Conservation (phyloP, 2,113 vertebrate species). For the Pollimyrus isidori region DNA sequence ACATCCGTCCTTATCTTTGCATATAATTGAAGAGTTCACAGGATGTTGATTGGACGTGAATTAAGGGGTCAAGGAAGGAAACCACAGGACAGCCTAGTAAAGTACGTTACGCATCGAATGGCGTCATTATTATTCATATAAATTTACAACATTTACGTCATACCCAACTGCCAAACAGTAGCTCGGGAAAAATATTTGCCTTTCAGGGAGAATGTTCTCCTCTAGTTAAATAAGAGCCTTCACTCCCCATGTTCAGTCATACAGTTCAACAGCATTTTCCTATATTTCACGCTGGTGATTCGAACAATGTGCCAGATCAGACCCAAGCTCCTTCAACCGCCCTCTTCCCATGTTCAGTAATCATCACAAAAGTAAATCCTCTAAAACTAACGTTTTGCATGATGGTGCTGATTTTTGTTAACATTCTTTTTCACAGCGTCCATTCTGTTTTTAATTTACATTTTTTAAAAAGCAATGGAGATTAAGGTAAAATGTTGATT, state of each 20-base stretch:
- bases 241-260: not conserved
- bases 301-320: not conserved
- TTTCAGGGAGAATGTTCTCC: slow-evolving; percentile 16
- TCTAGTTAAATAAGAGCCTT: slow-evolving; percentile 12
- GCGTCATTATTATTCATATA: not conserved
- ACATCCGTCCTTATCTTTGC: not conserved
- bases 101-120: slow-evolving; percentile 10
- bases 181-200: slow-evolving; percentile 28
- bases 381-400: not conserved
- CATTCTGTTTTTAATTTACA: not conserved
- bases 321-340: not conserved
- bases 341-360: not conserved
- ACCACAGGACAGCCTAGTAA: not conserved
- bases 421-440: not conserved
- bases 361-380: not conserved
- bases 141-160: slow-evolving; percentile 20
- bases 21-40: not conserved
- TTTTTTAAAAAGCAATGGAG: not conserved
- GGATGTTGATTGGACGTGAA: not conserved
- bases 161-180: not conserved
- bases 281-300: not conserved
- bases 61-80: not conserved
- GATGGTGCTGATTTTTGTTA: not conserved
- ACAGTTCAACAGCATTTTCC: not conserved
- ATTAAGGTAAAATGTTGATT: not conserved